Evolutionary conservation across 2,797 vertebrate species (phyloP), one percentile per base, ranked within the genome.

Genomic region (Microhierax caerulescens): DNA sequence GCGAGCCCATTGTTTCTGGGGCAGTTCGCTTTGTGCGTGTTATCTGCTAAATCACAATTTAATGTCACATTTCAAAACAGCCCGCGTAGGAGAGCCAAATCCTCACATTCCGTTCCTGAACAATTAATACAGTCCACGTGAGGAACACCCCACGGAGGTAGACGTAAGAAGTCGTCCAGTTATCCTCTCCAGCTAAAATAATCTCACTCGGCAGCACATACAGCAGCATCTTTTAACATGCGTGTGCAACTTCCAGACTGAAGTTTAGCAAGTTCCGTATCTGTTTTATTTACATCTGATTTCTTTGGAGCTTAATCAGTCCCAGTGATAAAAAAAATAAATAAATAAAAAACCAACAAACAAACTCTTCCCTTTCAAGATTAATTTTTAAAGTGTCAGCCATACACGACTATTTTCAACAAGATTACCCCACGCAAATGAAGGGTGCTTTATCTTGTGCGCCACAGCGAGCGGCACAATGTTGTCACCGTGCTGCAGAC

Each of bases 311-410:
- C 68, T 69, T 85, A 74, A 91, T 92, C 81, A 65, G 70, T 32
- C 78, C 53, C 27, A 4, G 79, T 8, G 73, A 85, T 87, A 51
- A 65, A 60, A 74, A 88, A 80, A 34, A 53, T n/a, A 41, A 72
- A 18, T 11, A 59, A 74, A 88, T 77, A 36, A 51, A 65, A 56
- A 74, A 88, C 75, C 34, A 64, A 10, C 87, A 82, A 96, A 84
- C 93, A 83, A 94, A 92, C 90, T 93, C 91, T 78, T 96, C 96
- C 68, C 90, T 93, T 96, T 97, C 90, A 92, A 83, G 91, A 85
- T 92, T 82, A 80, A 92, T 96, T 97, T 96, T 96, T 92, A 82
- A 93, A 95, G 88, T 72, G 81, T 96, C 93, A 79, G 81, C 70
- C 37, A 3, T 88, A 48, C 43, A 23, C 18, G 19, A 57, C 74